Percentiles rank a stretch among this genome's conserved stretches.
These are phyloP conservation scores for Macrotus californicus DNA, from an alignment of 2,113 vertebrate genomes.

Conservation along the genomic window DNA sequence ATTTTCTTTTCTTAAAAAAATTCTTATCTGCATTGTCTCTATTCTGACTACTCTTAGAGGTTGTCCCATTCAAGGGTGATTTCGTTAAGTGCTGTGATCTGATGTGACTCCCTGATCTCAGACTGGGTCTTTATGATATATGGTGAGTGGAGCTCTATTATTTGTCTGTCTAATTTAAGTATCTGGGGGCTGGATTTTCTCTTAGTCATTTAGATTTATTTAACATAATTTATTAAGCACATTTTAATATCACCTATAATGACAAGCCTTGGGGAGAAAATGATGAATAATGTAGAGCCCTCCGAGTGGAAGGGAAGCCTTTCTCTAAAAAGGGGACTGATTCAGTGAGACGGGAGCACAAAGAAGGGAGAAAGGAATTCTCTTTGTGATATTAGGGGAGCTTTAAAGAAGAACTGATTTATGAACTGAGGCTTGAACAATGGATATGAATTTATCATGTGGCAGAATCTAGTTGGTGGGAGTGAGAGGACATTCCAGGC, in stretches of 20 bases:
- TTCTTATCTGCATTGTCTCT: neutral
- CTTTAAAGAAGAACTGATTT: neutral
- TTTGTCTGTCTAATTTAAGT: neutral
- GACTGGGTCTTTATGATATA: neutral
- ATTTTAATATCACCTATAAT: neutral
- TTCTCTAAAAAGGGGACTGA: neutral
- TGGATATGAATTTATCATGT: neutral
- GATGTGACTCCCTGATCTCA: neutral
- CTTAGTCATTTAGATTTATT: neutral
- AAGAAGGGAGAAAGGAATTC: neutral
- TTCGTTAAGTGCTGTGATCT: neutral
- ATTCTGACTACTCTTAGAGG: neutral
- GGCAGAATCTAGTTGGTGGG: neutral
- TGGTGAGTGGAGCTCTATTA: neutral
- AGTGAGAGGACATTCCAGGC: neutral
- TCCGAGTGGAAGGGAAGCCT: too few species aligned
- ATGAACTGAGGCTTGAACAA: neutral
- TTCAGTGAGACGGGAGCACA: neutral
- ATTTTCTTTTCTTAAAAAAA: neutral
- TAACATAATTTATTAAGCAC: conserved; percentile 6
- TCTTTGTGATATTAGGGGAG: neutral
- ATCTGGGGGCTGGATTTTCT: neutral
- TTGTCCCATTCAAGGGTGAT: neutral
- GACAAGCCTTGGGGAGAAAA: neutral
- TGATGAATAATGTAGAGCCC: neutral